A percentile compares a stretch with the other conserved stretches of the same genome.
These are phyloP conservation scores for Elegia similella DNA, from an alignment of 2,888 invertebrate species.

Conservation along the genomic window DNA sequence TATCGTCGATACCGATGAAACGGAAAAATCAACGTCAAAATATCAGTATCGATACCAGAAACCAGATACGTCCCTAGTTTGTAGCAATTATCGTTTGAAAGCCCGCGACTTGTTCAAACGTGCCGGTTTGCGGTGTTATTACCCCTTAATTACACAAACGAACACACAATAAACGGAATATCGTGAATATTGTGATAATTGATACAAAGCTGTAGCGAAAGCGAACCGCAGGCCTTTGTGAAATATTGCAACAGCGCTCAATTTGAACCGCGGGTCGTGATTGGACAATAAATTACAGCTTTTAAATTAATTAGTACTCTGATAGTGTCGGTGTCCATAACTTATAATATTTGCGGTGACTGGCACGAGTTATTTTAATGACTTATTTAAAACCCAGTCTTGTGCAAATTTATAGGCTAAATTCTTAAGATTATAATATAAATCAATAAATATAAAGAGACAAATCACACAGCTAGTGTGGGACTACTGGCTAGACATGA, in stretches of 20 bases:
- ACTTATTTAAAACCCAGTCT: neutral
- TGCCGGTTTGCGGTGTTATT: conserved; percentile 10
- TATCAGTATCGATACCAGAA: too few species aligned
- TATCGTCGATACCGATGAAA: too few species aligned
- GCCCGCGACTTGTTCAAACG: neutral
- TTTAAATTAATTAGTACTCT: conserved; percentile 12
- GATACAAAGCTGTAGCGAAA: conserved; percentile 14
- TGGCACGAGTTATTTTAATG: conserved; percentile 3
- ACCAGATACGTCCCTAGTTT: neutral
- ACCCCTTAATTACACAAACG: conserved; percentile 13
- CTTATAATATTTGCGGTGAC: conserved; percentile 2
- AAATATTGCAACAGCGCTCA: conserved; percentile 12
- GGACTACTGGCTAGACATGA: too few species aligned
- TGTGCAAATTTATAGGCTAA: neutral
- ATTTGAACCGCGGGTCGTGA: conserved; percentile 16
- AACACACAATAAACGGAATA: conserved; percentile 15
- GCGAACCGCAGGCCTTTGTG: conserved; percentile 17
- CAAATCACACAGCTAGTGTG: too few species aligned
- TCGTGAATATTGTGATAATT: conserved; percentile 10
- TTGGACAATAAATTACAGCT: conserved; percentile 17
- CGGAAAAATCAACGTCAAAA: too few species aligned
- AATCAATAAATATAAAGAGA: too few species aligned
- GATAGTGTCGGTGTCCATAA: conserved; percentile 6
- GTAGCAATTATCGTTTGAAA: neutral
- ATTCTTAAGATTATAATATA: neutral